These are phyloP conservation scores for Pagetopsis macropterus DNA, from an alignment of 2,797 vertebrate genomes.

Conservation along the genomic window DNA sequence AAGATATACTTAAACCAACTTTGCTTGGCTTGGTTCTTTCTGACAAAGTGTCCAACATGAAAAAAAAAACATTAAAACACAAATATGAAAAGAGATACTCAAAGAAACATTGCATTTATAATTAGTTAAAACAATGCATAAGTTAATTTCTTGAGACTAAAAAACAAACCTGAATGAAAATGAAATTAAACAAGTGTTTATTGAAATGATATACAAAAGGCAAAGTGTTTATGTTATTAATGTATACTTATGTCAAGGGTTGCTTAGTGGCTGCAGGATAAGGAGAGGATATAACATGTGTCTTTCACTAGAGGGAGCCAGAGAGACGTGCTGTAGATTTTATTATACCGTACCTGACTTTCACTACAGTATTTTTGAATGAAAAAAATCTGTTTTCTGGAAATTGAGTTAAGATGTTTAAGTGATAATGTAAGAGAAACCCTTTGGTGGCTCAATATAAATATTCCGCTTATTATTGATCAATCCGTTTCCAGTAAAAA, in stretches of 20 bases:
- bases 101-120: not conserved
- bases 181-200: not conserved
- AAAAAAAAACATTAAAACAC: not conserved
- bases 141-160: too few species aligned
- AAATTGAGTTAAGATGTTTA: not conserved
- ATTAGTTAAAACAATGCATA: not conserved
- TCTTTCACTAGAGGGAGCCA: conserved; percentile 41
- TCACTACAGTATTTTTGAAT: not conserved
- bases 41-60: not conserved
- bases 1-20: not conserved
- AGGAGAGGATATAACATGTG: not conserved
- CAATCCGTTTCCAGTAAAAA: not conserved
- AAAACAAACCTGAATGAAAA: not conserved
- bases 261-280: not conserved
- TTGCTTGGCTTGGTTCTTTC: not conserved
- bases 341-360: not conserved
- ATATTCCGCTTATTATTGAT: not conserved
- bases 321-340: not conserved
- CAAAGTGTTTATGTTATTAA: not conserved
- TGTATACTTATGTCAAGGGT: not conserved
- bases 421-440: not conserved
- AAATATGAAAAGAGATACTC: not conserved
- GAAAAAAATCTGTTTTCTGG: not conserved
- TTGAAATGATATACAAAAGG: not conserved
- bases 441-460: not conserved